Percentiles rank a stretch among this genome's conserved stretches.
Conservation (phyloP, 2,888 invertebrate species). For the Elegia similella region DNA sequence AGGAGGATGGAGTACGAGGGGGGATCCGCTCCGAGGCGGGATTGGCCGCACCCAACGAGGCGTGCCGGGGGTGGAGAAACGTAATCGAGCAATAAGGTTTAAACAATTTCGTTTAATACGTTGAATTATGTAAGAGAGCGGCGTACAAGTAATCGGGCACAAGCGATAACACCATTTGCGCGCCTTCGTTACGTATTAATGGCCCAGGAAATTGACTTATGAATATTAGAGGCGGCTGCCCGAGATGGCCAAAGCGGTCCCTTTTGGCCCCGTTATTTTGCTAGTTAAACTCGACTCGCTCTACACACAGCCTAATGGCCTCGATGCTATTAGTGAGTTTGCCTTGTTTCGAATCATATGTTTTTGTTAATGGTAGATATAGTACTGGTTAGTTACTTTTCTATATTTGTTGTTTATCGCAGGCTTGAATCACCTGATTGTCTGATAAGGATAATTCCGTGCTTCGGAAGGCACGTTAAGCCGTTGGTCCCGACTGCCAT, state of each 20-base stretch:
- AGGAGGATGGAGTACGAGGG: conserved; percentile 40
- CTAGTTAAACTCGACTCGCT: conserved; percentile 70
- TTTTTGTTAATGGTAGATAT: neutral
- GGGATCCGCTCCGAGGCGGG: conserved; percentile 43
- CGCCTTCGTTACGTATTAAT: conserved; percentile 82
- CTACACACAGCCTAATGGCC: conserved; percentile 57
- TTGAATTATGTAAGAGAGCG: conserved; percentile 82
- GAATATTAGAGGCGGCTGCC: conserved; percentile 78
- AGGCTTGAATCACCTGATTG: no score
- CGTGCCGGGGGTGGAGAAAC: conserved; percentile 76
- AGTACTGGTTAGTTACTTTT: no score
- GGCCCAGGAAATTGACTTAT: conserved; percentile 82
- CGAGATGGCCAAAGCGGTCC: conserved; percentile 74
- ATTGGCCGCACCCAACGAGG: conserved; percentile 73
- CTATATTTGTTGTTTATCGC: no score
- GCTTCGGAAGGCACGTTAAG: no score
- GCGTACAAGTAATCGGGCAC: conserved; percentile 81
- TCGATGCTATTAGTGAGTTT: conserved; percentile 65
- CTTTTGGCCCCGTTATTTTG: conserved; percentile 69
- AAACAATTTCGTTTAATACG: conserved; percentile 83
- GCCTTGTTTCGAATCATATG: conserved; percentile 2
- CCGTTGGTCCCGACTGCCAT: no score
- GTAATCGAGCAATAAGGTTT: conserved; percentile 83
- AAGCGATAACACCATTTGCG: conserved; percentile 82
- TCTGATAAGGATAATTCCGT: no score